These are phyloP conservation scores for Erebia aethiops DNA, from an alignment of 2,888 invertebrate genomes.

Conservation along the genomic window DNA sequence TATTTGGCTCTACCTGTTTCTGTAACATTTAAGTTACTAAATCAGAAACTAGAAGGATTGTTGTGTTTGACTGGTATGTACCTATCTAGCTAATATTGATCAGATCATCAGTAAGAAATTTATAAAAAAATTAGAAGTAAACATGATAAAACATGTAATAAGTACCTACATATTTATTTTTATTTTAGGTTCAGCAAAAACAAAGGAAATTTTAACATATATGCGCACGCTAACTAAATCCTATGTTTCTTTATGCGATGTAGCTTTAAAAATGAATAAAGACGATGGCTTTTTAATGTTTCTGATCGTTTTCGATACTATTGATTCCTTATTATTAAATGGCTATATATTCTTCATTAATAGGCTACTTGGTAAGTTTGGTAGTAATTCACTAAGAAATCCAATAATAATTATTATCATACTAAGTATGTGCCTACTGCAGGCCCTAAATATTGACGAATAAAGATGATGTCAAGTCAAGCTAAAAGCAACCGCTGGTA, in stretches of 20 bases:
- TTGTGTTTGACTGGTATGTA: not conserved
- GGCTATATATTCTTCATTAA: not conserved
- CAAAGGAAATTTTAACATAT: not conserved
- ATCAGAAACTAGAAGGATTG: not conserved
- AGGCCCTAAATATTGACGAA: no score
- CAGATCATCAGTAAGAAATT: no score
- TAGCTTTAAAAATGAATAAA: conserved; percentile 2
- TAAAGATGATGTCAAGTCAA: no score
- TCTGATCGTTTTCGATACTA: conserved; percentile 3
- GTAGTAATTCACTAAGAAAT: no score
- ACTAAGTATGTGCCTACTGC: not conserved
- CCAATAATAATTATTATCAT: not conserved
- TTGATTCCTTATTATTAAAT: not conserved
- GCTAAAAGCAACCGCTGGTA: no score
- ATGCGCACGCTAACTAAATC: not conserved
- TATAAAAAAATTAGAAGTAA: no score
- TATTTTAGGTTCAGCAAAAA: not conserved
- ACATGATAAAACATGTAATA: no score
- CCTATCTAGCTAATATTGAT: not conserved
- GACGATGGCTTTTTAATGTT: conserved; percentile 7
- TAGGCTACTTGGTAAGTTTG: not conserved
- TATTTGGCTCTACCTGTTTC: conserved; percentile 1
- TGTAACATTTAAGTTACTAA: not conserved
- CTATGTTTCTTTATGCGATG: conserved; percentile 9
- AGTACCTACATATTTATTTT: not conserved